Conservation (phyloP, 30 jellyfish, hydroid and myxozoan species). For the Phacellophora camtschatica region DNA sequence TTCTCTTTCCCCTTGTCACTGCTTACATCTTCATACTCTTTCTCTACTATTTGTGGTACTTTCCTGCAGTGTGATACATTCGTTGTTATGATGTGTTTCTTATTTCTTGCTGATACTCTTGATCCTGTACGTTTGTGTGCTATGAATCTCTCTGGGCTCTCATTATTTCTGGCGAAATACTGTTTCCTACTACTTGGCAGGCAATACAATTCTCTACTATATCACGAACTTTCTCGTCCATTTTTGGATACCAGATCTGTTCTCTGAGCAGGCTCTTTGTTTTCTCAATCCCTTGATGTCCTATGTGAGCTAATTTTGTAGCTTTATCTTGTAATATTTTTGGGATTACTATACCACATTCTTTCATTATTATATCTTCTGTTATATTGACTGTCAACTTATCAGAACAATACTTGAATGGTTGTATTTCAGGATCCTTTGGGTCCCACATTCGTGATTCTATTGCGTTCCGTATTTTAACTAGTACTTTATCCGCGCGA, state of each 20-base stretch:
- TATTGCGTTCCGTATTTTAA: neutral
- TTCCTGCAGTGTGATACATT: conserved; percentile 33
- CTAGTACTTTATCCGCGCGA: conserved; percentile 1
- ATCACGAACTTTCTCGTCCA: conserved; percentile 25
- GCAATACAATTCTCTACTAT: conserved; percentile 10
- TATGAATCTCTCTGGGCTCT: conserved; percentile 31
- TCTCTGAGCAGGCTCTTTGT: conserved; percentile 41
- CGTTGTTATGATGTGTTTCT: conserved; percentile 5
- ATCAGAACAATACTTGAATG: conserved; percentile 13
- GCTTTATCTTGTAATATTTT: conserved; percentile 6
- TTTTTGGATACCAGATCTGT: conserved; percentile 46
- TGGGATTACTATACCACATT: conserved; percentile 34
- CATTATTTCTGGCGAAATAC: conserved; percentile 13
- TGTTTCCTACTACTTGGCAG: conserved; percentile 59
- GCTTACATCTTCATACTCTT: neutral
- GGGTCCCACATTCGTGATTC: conserved; percentile 15
- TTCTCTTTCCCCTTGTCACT: conserved; percentile 10
- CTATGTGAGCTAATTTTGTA: conserved; percentile 32
- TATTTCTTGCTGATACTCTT: conserved; percentile 38
- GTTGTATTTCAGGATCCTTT: neutral
- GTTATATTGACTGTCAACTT: conserved; percentile 2
- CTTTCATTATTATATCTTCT: conserved; percentile 46
- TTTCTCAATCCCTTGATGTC: conserved; percentile 58
- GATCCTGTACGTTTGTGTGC: conserved; percentile 5
- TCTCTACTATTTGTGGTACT: conserved; percentile 9